Percentiles rank a stretch among this genome's conserved stretches.
These are phyloP conservation scores for Megaleporinus macrocephalus DNA, from an alignment of 2,113 vertebrate genomes.

Conservation along the genomic window DNA sequence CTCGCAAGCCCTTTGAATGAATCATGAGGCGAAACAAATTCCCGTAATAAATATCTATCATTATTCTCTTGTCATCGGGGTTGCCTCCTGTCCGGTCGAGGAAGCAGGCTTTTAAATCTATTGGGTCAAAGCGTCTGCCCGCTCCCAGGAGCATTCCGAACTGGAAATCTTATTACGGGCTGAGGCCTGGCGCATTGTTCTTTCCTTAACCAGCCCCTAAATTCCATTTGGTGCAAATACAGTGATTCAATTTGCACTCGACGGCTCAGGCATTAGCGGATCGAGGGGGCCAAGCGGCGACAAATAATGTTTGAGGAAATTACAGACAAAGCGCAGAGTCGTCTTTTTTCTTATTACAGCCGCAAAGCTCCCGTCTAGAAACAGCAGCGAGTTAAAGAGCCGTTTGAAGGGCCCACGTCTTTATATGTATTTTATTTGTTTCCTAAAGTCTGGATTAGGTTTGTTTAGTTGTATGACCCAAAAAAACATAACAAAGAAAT, in stretches of 20 bases:
- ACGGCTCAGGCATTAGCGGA: conserved; percentile 74
- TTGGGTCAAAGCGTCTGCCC: conserved; percentile 74
- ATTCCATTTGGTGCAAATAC: conserved; percentile 81
- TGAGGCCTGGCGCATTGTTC: conserved; percentile 75
- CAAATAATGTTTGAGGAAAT: conserved; percentile 73
- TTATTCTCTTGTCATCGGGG: conserved; percentile 77
- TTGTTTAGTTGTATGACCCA: no score
- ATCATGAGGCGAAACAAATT: conserved; percentile 77
- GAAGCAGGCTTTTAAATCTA: conserved; percentile 84
- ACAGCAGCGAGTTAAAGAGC: background rate
- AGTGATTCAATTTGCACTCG: conserved; percentile 80
- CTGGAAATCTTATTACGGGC: conserved; percentile 81
- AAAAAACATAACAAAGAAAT: no score
- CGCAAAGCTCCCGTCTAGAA: conserved; percentile 3
- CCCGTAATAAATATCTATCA: conserved; percentile 83
- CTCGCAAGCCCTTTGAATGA: conserved; percentile 68
- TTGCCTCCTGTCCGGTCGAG: conserved; percentile 76
- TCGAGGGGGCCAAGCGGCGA: conserved; percentile 69
- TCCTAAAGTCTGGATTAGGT: background rate
- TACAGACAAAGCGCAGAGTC: conserved; percentile 65
- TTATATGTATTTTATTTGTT: background rate
- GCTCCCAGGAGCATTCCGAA: conserved; percentile 76
- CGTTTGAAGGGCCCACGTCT: background rate
- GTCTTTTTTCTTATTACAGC: conserved; percentile 48
- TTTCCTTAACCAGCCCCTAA: conserved; percentile 72